A percentile compares a stretch with the other conserved stretches of the same genome.
Conservation (phyloP, 2,113 vertebrate genomes). For the Coryphaenoides rupestris region DNA sequence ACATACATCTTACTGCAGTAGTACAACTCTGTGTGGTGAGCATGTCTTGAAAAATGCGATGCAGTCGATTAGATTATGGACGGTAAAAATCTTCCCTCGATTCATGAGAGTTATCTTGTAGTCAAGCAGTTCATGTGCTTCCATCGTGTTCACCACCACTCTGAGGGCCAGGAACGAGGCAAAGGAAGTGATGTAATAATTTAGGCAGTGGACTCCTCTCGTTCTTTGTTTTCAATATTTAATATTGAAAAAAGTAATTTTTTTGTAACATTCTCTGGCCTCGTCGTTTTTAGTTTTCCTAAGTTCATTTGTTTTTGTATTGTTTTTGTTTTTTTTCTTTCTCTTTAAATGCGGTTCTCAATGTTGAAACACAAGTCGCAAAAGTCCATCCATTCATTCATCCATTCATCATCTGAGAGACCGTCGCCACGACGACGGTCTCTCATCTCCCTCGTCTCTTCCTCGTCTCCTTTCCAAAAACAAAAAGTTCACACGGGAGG, state of each 20-base stretch:
- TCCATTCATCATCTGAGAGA: neutral
- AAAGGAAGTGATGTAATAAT: slow-evolving; percentile 9
- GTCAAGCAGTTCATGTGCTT: slow-evolving; percentile 32
- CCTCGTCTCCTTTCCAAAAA: neutral
- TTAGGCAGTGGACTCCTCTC: slow-evolving; percentile 10
- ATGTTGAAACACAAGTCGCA: neutral
- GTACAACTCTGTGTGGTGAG: slow-evolving; percentile 41
- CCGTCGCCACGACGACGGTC: neutral
- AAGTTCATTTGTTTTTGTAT: too few relatives aligned
- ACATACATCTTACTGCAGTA: slow-evolving; percentile 36
- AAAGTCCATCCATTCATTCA: neutral
- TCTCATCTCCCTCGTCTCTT: neutral
- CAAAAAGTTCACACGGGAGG: neutral
- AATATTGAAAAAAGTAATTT: neutral
- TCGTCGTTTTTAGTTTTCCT: slow-evolving; percentile 20
- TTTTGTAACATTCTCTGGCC: slow-evolving; percentile 20
- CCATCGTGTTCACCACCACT: slow-evolving; percentile 22
- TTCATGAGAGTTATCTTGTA: slow-evolving; percentile 26
- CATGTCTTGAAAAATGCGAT: slow-evolving; percentile 18
- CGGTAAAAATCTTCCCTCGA: slow-evolving; percentile 17
- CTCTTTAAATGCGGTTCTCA: neutral
- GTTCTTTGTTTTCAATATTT: slow-evolving; percentile 6
- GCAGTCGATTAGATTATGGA: slow-evolving; percentile 33
- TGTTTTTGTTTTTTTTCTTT: neutral
- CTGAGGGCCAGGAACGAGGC: slow-evolving; percentile 1